Conservation (phyloP, 2,113 vertebrate genomes). For the Typhlomys cinereus region DNA sequence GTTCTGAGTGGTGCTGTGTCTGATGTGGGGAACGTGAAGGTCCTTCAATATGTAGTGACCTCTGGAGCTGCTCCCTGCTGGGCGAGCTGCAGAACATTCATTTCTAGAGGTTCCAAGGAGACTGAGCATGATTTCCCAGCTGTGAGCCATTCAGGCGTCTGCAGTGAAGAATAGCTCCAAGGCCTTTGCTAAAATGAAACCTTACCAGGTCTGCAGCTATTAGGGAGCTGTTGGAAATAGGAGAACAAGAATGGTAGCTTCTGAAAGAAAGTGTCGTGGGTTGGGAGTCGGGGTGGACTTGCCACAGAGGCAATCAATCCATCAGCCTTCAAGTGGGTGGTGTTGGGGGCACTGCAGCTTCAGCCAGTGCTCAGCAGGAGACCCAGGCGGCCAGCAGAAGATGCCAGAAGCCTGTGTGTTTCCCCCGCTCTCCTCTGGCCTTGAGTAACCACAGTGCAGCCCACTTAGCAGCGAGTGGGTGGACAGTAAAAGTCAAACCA, state of each 20-base stretch:
- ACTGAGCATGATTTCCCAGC: too few species aligned
- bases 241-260: background rate
- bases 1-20: too few species aligned
- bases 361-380: background rate
- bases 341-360: conserved; percentile 50
- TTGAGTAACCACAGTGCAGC: conserved; percentile 72
- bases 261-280: background rate
- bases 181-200: background rate
- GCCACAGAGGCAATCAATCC: too few species aligned
- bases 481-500: conserved; percentile 74
- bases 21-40: too few species aligned
- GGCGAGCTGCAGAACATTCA: too few species aligned
- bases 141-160: too few species aligned
- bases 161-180: background rate
- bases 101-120: background rate
- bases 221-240: background rate
- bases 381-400: background rate
- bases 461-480: conserved; percentile 75
- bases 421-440: conserved; percentile 48
- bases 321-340: conserved; percentile 24
- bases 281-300: background rate
- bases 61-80: too few species aligned
- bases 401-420: conserved; percentile 47
- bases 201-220: background rate
- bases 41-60: too few species aligned